A percentile compares a stretch with the other conserved stretches of the same genome.
phyloP scores from a whole-genome alignment of 2,113 vertebrate genomes.

The Callopanchax toddi region DNA sequence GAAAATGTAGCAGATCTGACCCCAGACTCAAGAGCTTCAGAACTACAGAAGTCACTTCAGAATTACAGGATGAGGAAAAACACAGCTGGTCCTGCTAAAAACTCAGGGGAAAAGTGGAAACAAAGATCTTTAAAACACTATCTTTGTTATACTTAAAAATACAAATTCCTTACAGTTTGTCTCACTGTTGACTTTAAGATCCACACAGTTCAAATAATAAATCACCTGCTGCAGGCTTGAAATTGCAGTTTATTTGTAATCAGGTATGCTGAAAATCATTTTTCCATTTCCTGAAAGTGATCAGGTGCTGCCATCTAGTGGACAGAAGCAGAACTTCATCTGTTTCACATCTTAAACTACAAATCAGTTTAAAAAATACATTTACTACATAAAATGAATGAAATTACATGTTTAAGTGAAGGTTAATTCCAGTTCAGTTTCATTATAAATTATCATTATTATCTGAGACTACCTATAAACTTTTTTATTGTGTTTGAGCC shows the following conservation, averaged over 20 bases:
- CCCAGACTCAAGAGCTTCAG: constrained; percentile 2
- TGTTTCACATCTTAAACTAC: not conserved
- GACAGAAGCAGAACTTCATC: not conserved
- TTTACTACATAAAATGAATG: not conserved
- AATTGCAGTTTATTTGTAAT: not conserved
- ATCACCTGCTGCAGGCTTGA: not conserved
- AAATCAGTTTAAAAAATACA: not conserved
- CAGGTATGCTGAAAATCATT: not conserved
- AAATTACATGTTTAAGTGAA: not conserved
- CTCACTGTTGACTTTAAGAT: too few relatives aligned
- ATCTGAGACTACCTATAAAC: not conserved
- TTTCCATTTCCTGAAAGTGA: not conserved
- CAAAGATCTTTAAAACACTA: not conserved
- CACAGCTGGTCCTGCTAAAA: not conserved
- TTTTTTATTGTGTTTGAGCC: not conserved
- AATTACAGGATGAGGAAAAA: not conserved
- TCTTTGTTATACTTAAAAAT: not conserved
- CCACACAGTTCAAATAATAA: not conserved
- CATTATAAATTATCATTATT: too few relatives aligned
- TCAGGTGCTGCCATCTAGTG: constrained; percentile 54
- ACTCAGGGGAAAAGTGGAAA: not conserved
- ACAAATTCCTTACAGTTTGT: not conserved
- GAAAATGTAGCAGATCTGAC: constrained; percentile 2
- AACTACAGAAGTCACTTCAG: constrained; percentile 5
- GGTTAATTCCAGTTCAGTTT: not conserved